Evolutionary conservation across 1,140 invertebrate genomes (phyloP).

Genomic region (Drosophila malerkotliana): DNA sequence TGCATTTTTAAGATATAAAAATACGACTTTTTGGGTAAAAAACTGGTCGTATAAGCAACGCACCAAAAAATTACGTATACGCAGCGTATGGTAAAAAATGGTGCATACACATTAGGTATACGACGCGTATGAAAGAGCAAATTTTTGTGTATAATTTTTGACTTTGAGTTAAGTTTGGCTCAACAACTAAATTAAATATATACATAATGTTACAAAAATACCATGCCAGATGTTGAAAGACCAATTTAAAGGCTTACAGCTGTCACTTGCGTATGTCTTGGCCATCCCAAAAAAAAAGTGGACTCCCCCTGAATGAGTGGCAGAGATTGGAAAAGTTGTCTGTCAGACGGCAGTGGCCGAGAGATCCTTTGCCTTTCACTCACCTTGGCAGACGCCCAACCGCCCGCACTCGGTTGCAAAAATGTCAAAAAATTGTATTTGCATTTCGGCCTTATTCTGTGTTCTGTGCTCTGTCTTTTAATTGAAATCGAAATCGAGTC

Average conservation of each 20-base stretch:
- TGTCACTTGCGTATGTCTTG: slow-evolving; percentile 24
- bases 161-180: background rate
- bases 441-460: slow-evolving; percentile 40
- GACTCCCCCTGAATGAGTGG: slow-evolving; percentile 17
- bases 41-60: too few species aligned
- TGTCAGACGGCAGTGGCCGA: slow-evolving; percentile 3
- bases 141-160: background rate
- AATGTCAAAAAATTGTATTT: slow-evolving; percentile 69
- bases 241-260: slow-evolving; percentile 1
- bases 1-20: too few species aligned
- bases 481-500: slow-evolving; percentile 59
- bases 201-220: background rate
- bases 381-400: slow-evolving; percentile 18
- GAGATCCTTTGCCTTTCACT: slow-evolving; percentile 20
- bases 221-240: background rate
- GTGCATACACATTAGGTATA: background rate
- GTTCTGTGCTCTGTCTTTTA: slow-evolving; percentile 36
- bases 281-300: slow-evolving; percentile 5
- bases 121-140: background rate
- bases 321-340: slow-evolving; percentile 38
- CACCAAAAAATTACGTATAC: too few species aligned
- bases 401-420: slow-evolving; percentile 40
- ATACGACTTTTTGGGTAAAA: too few species aligned
- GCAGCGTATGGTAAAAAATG: too few species aligned
- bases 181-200: too few species aligned